Base-by-base conservation (phyloP, 2,888 invertebrate species). In the Girardia tigrina region DNA sequence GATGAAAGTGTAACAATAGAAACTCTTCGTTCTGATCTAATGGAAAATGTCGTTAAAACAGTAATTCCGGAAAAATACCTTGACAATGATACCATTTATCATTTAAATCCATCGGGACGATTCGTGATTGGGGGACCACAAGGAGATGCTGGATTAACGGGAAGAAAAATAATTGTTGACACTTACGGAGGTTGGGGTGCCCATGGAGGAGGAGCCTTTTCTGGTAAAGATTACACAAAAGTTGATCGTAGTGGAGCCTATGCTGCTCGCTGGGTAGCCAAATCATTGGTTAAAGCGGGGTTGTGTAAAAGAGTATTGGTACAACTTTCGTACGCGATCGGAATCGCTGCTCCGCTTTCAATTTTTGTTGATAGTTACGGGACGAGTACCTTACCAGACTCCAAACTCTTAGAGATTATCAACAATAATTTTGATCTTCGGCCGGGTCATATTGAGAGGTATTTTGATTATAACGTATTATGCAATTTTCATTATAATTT, bases 121-220 rank as follows among this genome's bases (percentile, higher is more conserved):
- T 97, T 97, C 83, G 90, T 92, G 79, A 91, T 95, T 82, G 97
- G 97, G 78, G 97, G 97, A 78, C 97, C 97, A 80, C 83, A 91
- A 91, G 91, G 93, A 79, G 94, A 95, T 86, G 94, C 94, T 74
- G 95, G 95, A 70, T 87, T 95, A 78, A 98, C 98, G 4, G 98
- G 98, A 1, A 89, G 98, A 77, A 98, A 98, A 87, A 98, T 98
- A 81, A 98, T 98, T 81, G 97, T 98, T 71, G 98, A 98, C 86
- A 98, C 97, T 28, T 98, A 98, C 84, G 98, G 98, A 76, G 98
- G 98, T 0, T 97, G 97, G 97, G 97, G 97, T 78, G 97, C 97
- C 42, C 97, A 98, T 85, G 98, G 97, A 71, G 98, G 98, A 80
- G 98, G 98, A 79, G 98, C 98, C 16, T 98, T 98, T 87, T 94